Evolutionary conservation across 2,113 vertebrate genomes (phyloP).

Genomic region (Onychostoma macrolepis): DNA sequence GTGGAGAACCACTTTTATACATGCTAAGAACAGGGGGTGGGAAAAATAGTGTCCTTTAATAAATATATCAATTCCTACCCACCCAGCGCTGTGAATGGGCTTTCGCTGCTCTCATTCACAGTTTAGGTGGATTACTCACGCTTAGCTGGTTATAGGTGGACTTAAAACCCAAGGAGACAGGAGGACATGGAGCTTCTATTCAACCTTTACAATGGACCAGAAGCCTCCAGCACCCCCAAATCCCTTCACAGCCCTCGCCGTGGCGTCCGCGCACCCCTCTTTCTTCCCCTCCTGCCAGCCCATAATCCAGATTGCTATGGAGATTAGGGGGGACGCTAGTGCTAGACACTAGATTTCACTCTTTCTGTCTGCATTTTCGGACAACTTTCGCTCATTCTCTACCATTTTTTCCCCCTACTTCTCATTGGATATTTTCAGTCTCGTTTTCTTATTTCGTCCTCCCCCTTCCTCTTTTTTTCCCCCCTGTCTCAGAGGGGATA

Average conservation of each 20-base stretch:
- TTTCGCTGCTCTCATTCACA: slow-evolving; percentile 82
- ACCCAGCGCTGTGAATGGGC: slow-evolving; percentile 81
- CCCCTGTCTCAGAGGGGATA: slow-evolving; percentile 69
- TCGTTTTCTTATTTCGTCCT: slow-evolving; percentile 78
- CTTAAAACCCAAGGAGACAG: slow-evolving; percentile 71
- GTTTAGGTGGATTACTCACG: slow-evolving; percentile 94
- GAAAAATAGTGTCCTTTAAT: slow-evolving; percentile 78
- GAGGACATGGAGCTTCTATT: slow-evolving; percentile 85
- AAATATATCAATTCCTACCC: slow-evolving; percentile 87
- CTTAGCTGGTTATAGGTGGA: slow-evolving; percentile 97
- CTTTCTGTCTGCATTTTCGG: not conserved
- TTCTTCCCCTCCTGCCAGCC: slow-evolving; percentile 80
- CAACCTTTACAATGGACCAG: slow-evolving; percentile 79
- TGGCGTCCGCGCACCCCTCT: slow-evolving; percentile 89
- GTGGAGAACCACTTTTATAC: not conserved
- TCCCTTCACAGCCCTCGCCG: slow-evolving; percentile 89
- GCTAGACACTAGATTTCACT: slow-evolving; percentile 86
- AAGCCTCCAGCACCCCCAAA: slow-evolving; percentile 91
- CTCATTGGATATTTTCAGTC: slow-evolving; percentile 67
- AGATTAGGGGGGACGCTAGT: slow-evolving; percentile 96
- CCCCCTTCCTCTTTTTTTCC: slow-evolving; percentile 90
- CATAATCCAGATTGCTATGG: slow-evolving; percentile 97
- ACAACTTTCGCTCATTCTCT: slow-evolving; percentile 72
- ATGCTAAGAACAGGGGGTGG: slow-evolving; percentile 52
- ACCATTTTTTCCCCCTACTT: slow-evolving; percentile 65